Evolutionary conservation across 2,888 invertebrate genomes (phyloP), one percentile per base, ranked within the genome.

Genomic region (Leucozona laternaria): DNA sequence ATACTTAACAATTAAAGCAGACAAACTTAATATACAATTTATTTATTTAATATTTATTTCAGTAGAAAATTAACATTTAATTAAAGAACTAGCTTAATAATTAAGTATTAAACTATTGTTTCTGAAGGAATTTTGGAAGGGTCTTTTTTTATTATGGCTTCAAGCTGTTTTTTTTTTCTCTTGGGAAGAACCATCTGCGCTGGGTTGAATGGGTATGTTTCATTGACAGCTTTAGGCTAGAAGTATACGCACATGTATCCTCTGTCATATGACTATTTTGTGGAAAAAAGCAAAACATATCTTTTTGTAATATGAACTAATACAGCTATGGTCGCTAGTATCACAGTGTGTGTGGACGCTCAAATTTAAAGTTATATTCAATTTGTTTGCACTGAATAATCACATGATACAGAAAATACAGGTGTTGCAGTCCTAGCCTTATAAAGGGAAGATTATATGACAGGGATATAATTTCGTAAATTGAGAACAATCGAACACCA

Each of bases 111-210:
- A 62, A 57, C 11, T 57, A 11, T 28, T 55, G 1, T 25, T 40
- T 62, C 6, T n/a, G 28, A 43, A 62, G 62, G 62, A 62, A 62
- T 62, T 62, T 43, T 17, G 62, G 43, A 62, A 62, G 43, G 62
- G 25, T 62, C 43, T 62, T 62, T 62, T 60, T 8, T 28, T 13
- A 62, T 60, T 15, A 40, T 28, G 28, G 11, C 43, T 43, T 43
- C 25, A 28, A 62, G 43, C 28, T 43, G 43, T 28, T 40, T 15
- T 43, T 28, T 40, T 15, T 43, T 43, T 60, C 20, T 37, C 58
- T 43, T 11, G n/a, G 15, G 62, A 11, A 2, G 4, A 28, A 6
- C 6, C 25, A 6, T 43, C 10, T 43, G 28, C 28, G 43, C 62
- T 62, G 62, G 62, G 28, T 62, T 62, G 43, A 62, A 62, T 25